Base-by-base conservation (phyloP, 2,888 invertebrate species). In the Tinea pellionella region DNA sequence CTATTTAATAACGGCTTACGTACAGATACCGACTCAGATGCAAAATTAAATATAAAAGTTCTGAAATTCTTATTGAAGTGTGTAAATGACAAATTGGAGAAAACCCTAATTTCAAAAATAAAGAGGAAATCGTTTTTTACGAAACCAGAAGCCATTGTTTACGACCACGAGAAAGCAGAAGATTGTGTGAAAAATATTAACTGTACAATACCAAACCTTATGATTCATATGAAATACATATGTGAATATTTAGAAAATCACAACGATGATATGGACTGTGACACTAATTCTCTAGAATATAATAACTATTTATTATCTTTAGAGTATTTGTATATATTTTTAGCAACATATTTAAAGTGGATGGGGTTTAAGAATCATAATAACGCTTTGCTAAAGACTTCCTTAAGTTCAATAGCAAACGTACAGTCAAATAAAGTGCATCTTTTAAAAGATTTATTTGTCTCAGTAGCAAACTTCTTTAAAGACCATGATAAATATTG, bases 261-360 rank as follows among this genome's bases (percentile, higher is more conserved):
- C 59, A 64, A 66, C 12, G 59, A 63, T 37, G 66, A 67, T 29
- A 71, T 69, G 43, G 66, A 66, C 56, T 69, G 75, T 63, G 67
- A 73, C 43, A 51, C 78, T 43, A 72, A 69, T 61, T 72, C 70
- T 42, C 62, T 71, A 30, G 75, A 78, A 64, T 64, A 75, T 24
- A 64, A 73, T 12, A 72, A 76, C 59, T 70, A 74, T 62, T 60
- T 89, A 65, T 76, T 84, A 62, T 89, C 90, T 60, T 80, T 90
- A 47, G 89, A 89, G 56, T 71, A 89, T 55, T 81, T 91, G 59
- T 84, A 91, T 58, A 84, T 81, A 29, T 73, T 91, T 55, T 73
- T 89, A n/a, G 85, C 89, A 3, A 85, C 84, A 58, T 89, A 89
- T 66, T 91, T 91, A 62, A 89, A 89, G 69, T 90, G 92, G 93